Evolutionary conservation across 2,113 vertebrate species (phyloP).

Genomic region (Entomyzon cyanotis): DNA sequence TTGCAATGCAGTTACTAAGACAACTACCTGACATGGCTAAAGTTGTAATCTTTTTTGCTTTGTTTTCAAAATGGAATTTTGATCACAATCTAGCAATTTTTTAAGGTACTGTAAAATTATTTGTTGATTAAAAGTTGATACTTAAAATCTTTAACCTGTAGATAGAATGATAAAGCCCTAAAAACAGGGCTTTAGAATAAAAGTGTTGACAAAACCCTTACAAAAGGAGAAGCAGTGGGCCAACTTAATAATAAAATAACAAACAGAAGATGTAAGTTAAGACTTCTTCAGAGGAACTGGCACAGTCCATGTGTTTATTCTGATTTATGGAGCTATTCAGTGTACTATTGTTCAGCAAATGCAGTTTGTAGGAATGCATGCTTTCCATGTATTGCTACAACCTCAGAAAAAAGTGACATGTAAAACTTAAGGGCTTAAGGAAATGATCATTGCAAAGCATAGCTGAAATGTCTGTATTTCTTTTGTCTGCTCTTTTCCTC

Average conservation of each 20-base stretch:
- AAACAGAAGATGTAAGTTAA: slow-evolving; percentile 34
- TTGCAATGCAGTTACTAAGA: not conserved
- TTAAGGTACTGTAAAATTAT: not conserved
- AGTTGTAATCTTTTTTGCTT: not conserved
- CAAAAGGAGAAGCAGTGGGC: not conserved
- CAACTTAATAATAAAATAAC: not conserved
- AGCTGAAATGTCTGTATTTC: not conserved
- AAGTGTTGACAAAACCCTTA: not conserved
- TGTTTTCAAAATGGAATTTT: not conserved
- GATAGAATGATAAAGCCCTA: not conserved
- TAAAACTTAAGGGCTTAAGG: not conserved
- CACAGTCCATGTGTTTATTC: not conserved
- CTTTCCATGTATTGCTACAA: slow-evolving; percentile 1
- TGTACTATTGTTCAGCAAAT: slow-evolving; percentile 31
- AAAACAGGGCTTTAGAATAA: not conserved
- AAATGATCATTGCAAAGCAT: slow-evolving; percentile 13
- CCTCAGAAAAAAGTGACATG: not conserved
- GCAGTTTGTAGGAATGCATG: slow-evolving; percentile 23
- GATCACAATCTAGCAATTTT: not conserved
- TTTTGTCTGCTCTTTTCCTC: not conserved
- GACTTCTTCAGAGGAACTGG: slow-evolving; percentile 6
- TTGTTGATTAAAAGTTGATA: not conserved
- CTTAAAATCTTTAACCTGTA: not conserved
- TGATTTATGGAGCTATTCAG: slow-evolving; percentile 36
- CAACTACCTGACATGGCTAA: not conserved